phyloP scores from a whole-genome alignment of 1,140 invertebrate genomes.

The Popillia japonica region DNA sequence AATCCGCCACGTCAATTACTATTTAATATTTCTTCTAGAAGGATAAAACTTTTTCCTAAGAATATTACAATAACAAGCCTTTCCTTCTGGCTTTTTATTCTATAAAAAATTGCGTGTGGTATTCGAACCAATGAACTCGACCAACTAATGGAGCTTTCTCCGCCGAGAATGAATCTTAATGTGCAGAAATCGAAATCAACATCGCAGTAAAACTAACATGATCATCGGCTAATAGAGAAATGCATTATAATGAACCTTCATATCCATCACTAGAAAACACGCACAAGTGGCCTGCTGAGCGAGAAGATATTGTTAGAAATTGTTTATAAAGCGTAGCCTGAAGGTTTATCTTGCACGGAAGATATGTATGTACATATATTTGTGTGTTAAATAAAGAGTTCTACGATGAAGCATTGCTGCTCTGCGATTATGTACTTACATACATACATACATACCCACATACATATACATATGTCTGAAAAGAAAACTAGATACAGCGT shows the following conservation, averaged over 20 bases:
- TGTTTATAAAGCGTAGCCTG: background rate
- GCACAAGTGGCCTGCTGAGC: background rate
- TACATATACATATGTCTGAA: too few species aligned
- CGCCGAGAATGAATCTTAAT: slow-evolving; percentile 16
- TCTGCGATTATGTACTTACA: too few species aligned
- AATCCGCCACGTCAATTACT: too few species aligned
- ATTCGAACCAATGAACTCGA: background rate
- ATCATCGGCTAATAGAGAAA: background rate
- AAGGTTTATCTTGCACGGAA: background rate
- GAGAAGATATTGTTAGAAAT: slow-evolving; percentile 1
- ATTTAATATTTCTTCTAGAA: too few species aligned
- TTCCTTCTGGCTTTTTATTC: background rate
- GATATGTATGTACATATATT: background rate
- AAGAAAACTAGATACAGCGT: too few species aligned
- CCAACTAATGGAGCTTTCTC: slow-evolving; percentile 19
- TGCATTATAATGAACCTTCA: background rate
- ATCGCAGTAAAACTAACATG: background rate
- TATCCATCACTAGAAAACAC: background rate
- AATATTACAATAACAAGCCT: too few species aligned
- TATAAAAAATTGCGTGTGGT: background rate
- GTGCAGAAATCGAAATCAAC: slow-evolving; percentile 25
- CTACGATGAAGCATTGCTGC: too few species aligned
- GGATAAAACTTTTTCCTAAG: too few species aligned
- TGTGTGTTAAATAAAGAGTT: background rate
- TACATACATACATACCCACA: too few species aligned